phyloP scores from a whole-genome alignment of 1,140 invertebrate species.

The Achroia grisella region DNA sequence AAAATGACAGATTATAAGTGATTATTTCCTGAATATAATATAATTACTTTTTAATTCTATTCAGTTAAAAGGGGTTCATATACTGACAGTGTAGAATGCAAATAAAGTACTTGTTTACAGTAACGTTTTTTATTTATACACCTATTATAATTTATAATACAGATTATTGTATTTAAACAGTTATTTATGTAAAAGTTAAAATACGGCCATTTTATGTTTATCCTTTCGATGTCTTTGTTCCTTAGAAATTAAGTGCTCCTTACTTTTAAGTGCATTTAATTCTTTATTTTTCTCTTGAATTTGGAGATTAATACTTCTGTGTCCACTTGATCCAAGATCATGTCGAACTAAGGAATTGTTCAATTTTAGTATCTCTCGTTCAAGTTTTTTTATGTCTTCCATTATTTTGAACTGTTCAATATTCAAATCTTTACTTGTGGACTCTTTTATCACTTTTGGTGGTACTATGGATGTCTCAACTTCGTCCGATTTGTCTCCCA shows the following conservation, averaged over 20 bases:
- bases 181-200: no score
- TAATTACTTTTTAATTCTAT: slow-evolving; percentile 12
- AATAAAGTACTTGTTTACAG: slow-evolving; percentile 5
- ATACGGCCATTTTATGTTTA: slow-evolving; percentile 64
- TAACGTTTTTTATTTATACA: background rate
- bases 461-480: slow-evolving; percentile 19
- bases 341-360: slow-evolving; percentile 79
- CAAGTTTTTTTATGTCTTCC: slow-evolving; percentile 80
- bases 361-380: slow-evolving; percentile 80
- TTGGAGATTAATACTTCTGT: slow-evolving; percentile 76
- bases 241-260: slow-evolving; percentile 77
- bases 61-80: no score
- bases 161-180: background rate
- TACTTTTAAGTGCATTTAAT: slow-evolving; percentile 74
- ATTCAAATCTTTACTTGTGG: slow-evolving; percentile 80
- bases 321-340: slow-evolving; percentile 69
- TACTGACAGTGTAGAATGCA: background rate
- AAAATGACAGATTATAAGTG: slow-evolving; percentile 1
- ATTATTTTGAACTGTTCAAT: slow-evolving; percentile 83
- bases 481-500: slow-evolving; percentile 56
- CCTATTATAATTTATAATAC: background rate
- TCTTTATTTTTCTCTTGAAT: slow-evolving; percentile 77
- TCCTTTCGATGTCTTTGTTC: slow-evolving; percentile 82
- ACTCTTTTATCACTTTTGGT: slow-evolving; percentile 72
- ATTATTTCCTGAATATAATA: background rate